phyloP scores from a whole-genome alignment of 1,140 invertebrate species.

The Fopius arisanus region DNA sequence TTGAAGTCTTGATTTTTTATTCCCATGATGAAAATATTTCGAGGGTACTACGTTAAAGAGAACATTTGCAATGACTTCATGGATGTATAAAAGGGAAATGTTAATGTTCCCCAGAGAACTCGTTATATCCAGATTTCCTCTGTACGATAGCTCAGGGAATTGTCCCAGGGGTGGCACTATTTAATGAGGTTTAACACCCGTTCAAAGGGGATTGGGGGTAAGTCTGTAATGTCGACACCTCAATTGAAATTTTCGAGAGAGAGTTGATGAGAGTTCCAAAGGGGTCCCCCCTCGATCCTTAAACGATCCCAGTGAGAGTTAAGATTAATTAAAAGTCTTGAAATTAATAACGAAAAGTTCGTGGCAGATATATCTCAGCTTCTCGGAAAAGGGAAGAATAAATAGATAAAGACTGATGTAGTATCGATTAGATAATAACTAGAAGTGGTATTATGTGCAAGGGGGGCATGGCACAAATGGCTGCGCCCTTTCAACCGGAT shows the following conservation, averaged over 20 bases:
- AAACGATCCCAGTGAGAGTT: too few relatives aligned
- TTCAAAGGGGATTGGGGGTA: background rate
- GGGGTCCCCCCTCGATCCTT: too few relatives aligned
- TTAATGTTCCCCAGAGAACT: constrained; percentile 20
- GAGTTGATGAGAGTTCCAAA: background rate
- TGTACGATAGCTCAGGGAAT: background rate
- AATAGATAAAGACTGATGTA: background rate
- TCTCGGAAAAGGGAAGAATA: background rate
- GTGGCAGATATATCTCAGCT: background rate
- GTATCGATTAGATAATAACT: background rate
- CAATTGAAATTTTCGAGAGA: background rate
- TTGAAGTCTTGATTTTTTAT: too few relatives aligned
- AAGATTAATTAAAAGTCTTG: background rate
- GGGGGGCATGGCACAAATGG: constrained; percentile 40
- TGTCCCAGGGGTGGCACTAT: background rate
- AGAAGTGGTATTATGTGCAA: constrained; percentile 13
- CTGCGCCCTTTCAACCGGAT: constrained; percentile 36
- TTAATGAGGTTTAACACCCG: background rate
- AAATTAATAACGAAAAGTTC: background rate
- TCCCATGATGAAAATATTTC: background rate
- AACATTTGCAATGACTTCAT: background rate
- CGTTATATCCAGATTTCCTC: constrained; percentile 1
- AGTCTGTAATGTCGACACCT: background rate
- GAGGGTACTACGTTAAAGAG: background rate
- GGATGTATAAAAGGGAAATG: constrained; percentile 16